Base-by-base conservation (phyloP, 1,140 invertebrate genomes). In the Macrotrachela quadricornifera region DNA sequence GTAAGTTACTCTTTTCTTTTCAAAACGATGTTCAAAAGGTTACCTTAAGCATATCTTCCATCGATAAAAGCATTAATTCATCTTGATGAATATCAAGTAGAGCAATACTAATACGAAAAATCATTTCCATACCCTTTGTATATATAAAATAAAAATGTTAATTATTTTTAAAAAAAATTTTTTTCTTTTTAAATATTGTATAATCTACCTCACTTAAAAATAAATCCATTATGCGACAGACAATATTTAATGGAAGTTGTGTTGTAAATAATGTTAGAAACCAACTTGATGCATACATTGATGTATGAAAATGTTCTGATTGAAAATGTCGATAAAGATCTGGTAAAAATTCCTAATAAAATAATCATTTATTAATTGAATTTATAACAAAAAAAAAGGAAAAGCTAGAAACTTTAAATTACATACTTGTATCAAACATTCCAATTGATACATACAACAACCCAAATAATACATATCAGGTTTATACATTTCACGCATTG, bases 31-130 rank as follows among this genome's bases (percentile, higher is more conserved):
- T 18, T 40, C n/a, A 44, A 41, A 11, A 21, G 48, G 49, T 62
- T 73, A 91, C 86, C 76, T 85, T 90, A 9, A 97, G 74, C 80
- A 97, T 94, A 58, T 85, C 90, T 71, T 99, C 92, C 90, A 97
- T 97, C 65, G 97, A 92, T 50, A 92, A 75, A 51, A 80, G 80
- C 18, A 97, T 75, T 18, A 99, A 68, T 61, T 91, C 82, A 52
- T 87, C 81, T 69, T 91, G 87, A 50, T 85, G 85, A 51, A 88
- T 73, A 10, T 84, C 82, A 1, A 99, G 74, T 65, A 97, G 79
- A 10, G 90, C 85, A 90, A 36, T 96, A 71, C 88, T 88, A 11
- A 96, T 79, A 63, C 92, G 85, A 67, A 99, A 96, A 51, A 97
- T 88, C 55, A 92, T 83, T 65, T 97, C 90, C 76, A 97, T 88